Evolutionary conservation across 2,888 invertebrate species (phyloP).

Genomic region (Netelia inedita): DNA sequence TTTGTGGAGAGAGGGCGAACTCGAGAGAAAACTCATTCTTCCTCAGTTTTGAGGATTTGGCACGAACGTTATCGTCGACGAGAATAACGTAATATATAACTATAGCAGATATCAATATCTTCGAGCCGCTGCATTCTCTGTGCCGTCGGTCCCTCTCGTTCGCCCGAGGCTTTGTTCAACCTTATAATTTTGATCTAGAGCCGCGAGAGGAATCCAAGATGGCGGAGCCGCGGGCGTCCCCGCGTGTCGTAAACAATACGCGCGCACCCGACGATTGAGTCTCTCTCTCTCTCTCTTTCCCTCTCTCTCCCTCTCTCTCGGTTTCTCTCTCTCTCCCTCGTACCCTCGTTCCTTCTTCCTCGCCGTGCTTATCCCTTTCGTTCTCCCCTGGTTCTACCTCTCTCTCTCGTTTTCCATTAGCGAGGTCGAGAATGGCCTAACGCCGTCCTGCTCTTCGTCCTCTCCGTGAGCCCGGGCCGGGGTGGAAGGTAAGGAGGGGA

Average conservation of each 20-base stretch:
- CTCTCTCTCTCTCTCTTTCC: slow-evolving; percentile 14
- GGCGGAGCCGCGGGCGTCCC: slow-evolving; percentile 74
- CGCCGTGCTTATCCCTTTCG: slow-evolving; percentile 7
- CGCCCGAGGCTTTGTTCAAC: slow-evolving; percentile 71
- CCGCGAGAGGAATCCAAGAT: slow-evolving; percentile 81
- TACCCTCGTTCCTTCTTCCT: not conserved
- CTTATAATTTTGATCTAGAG: slow-evolving; percentile 82
- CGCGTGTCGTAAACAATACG: slow-evolving; percentile 79
- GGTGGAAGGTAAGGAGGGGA: slow-evolving; percentile 1
- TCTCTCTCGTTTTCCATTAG: slow-evolving; percentile 67
- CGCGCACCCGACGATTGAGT: slow-evolving; percentile 32
- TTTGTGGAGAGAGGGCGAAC: slow-evolving; percentile 11
- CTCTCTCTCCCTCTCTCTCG: slow-evolving; percentile 16
- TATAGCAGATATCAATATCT: not conserved
- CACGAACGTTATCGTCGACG: slow-evolving; percentile 39
- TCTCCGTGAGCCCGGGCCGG: slow-evolving; percentile 36
- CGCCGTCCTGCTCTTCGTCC: slow-evolving; percentile 50
- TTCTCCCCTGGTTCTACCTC: slow-evolving; percentile 6
- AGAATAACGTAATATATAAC: slow-evolving; percentile 8
- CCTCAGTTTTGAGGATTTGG: slow-evolving; percentile 25
- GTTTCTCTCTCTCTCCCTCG: slow-evolving; percentile 17
- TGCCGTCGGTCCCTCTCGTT: slow-evolving; percentile 12
- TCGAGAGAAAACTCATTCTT: slow-evolving; percentile 54
- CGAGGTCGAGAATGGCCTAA: slow-evolving; percentile 40
- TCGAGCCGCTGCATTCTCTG: not conserved